Evolutionary conservation across 2,797 vertebrate species (phyloP).

Genomic region (Coilia nasus): DNA sequence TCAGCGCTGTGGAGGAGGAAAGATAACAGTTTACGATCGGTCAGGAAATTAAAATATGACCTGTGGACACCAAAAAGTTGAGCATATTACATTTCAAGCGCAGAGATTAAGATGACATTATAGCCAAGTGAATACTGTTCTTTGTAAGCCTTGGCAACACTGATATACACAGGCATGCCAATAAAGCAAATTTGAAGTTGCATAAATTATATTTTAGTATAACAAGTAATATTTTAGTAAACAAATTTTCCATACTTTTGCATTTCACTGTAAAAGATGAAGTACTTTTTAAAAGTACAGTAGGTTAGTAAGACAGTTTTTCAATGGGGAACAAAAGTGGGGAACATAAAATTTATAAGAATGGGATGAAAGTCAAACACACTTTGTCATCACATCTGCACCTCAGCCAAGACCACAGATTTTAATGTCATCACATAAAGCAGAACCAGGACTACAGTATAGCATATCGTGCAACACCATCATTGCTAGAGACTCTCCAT

Average conservation of each 20-base stretch:
- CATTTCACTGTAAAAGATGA: background rate
- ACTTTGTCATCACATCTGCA: background rate
- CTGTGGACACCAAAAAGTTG: background rate
- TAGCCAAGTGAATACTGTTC: background rate
- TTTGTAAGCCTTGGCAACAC: no score
- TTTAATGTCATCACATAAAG: background rate
- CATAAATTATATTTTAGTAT: no score
- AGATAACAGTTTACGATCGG: background rate
- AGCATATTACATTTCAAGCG: background rate
- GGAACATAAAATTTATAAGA: background rate
- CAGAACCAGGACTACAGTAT: background rate
- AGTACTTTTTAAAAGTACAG: background rate
- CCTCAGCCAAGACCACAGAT: background rate
- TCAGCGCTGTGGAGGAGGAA: constrained; percentile 83
- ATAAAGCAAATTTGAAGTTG: no score
- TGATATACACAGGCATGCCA: no score
- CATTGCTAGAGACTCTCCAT: no score
- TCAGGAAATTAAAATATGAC: background rate
- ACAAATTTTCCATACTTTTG: background rate
- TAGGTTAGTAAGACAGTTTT: background rate
- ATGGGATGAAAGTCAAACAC: background rate
- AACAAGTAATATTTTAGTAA: background rate
- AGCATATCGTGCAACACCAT: background rate
- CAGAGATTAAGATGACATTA: background rate
- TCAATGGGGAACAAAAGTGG: background rate